A percentile compares a stretch with the other conserved stretches of the same genome.
These are phyloP conservation scores for Plebejus melissa DNA, from an alignment of 2,888 invertebrate species.

Conservation along the genomic window DNA sequence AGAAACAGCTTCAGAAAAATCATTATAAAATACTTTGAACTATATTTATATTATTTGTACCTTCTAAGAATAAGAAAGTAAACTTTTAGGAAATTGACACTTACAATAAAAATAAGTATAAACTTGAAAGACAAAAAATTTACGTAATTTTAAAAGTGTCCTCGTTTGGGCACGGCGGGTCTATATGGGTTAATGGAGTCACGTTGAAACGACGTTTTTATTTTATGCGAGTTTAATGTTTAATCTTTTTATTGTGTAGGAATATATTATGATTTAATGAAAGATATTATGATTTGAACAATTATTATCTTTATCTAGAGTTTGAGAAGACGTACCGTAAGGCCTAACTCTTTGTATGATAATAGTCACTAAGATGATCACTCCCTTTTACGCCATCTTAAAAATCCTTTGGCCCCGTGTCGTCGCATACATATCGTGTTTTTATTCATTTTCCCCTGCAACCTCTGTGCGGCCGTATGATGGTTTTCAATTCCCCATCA, in stretches of 20 bases:
- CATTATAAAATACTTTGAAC: too few relatives aligned
- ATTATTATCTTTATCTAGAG: background rate
- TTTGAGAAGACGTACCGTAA: background rate
- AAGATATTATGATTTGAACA: background rate
- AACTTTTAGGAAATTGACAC: too few relatives aligned
- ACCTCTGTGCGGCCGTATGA: background rate
- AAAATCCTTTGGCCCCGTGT: slow-evolving; percentile 10
- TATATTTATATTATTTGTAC: too few relatives aligned
- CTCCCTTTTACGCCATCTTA: slow-evolving; percentile 21
- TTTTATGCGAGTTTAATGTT: background rate
- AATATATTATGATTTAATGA: background rate
- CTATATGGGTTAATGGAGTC: too few relatives aligned
- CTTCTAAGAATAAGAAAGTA: too few relatives aligned
- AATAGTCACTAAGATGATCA: slow-evolving; percentile 23
- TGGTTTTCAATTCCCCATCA: slow-evolving; percentile 8
- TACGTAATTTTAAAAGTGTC: too few relatives aligned
- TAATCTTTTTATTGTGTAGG: background rate
- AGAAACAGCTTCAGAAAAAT: too few relatives aligned
- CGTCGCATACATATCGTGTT: slow-evolving; percentile 17
- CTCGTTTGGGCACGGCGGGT: too few relatives aligned
- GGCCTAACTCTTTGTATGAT: background rate
- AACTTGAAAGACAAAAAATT: too few relatives aligned
- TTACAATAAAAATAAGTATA: too few relatives aligned
- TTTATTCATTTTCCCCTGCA: slow-evolving; percentile 13
- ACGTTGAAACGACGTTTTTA: background rate